Percentiles rank a stretch among this genome's conserved stretches.
Evolutionary conservation across 2,113 vertebrate genomes (phyloP).

Genomic region (Otus sunia): DNA sequence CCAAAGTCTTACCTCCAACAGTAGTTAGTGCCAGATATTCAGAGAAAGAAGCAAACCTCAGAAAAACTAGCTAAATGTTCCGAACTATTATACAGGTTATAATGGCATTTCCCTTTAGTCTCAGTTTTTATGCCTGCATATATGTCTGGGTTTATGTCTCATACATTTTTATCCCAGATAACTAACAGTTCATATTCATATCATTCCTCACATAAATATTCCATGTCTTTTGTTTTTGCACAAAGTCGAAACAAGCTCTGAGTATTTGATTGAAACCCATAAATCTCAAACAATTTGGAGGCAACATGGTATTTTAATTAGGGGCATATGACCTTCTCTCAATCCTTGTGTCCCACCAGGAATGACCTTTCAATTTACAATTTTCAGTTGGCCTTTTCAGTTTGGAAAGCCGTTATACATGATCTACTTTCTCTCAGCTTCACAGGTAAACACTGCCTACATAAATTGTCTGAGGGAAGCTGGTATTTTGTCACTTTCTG

Average conservation of each 20-base stretch:
- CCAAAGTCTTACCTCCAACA: background rate
- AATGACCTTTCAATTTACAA: slow-evolving; percentile 69
- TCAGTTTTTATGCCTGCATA: background rate
- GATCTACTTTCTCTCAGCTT: slow-evolving; percentile 37
- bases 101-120: background rate
- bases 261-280: background rate
- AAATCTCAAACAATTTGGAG: background rate
- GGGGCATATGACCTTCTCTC: slow-evolving; percentile 29
- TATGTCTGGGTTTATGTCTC: background rate
- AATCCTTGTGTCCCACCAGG: slow-evolving; percentile 22
- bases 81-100: background rate
- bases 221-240: background rate
- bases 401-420: slow-evolving; percentile 32
- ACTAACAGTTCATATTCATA: background rate
- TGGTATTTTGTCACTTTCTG: slow-evolving; percentile 19
- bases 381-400: slow-evolving; percentile 67
- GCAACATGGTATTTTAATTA: slow-evolving; percentile 46
- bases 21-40: background rate
- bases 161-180: background rate
- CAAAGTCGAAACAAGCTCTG: background rate
- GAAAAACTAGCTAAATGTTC: background rate
- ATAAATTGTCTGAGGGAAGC: slow-evolving; percentile 5
- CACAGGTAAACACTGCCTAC: background rate
- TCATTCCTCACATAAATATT: background rate
- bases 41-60: background rate